phyloP scores from a whole-genome alignment of 2,888 invertebrate species.

The Lepidonotus clava region DNA sequence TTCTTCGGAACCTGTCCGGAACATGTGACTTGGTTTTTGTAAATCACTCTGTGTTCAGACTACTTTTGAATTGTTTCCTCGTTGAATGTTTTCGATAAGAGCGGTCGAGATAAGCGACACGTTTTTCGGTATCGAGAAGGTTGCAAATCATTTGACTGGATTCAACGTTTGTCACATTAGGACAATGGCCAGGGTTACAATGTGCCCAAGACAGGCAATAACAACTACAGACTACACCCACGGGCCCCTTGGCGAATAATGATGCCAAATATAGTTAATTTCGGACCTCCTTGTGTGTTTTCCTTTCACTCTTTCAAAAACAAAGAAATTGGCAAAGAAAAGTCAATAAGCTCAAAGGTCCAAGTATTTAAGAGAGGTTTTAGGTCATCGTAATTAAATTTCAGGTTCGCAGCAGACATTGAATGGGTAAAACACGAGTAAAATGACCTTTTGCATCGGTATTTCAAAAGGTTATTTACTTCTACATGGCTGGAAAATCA shows the following conservation, averaged over 20 bases:
- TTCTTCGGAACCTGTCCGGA: neutral
- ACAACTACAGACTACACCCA: too few species aligned
- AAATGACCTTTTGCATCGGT: neutral
- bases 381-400: neutral
- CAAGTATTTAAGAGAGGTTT: neutral
- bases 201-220: too few species aligned
- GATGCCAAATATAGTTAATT: too few species aligned
- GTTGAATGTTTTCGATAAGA: neutral
- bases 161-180: neutral
- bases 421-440: neutral
- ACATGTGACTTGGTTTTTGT: neutral
- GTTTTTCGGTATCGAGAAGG: neutral
- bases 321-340: neutral
- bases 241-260: too few species aligned
- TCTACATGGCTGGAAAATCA: too few species aligned
- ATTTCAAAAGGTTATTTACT: neutral
- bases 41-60: neutral
- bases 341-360: neutral
- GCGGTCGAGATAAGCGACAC: neutral
- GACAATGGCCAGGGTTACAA: too few species aligned
- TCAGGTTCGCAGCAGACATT: neutral
- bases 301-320: neutral
- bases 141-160: neutral
- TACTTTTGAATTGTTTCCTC: neutral
- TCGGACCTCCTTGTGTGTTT: too few species aligned